A percentile compares a stretch with the other conserved stretches of the same genome.
Evolutionary conservation across 2,113 vertebrate species (phyloP).

Genomic region (Rhinogobius similis): DNA sequence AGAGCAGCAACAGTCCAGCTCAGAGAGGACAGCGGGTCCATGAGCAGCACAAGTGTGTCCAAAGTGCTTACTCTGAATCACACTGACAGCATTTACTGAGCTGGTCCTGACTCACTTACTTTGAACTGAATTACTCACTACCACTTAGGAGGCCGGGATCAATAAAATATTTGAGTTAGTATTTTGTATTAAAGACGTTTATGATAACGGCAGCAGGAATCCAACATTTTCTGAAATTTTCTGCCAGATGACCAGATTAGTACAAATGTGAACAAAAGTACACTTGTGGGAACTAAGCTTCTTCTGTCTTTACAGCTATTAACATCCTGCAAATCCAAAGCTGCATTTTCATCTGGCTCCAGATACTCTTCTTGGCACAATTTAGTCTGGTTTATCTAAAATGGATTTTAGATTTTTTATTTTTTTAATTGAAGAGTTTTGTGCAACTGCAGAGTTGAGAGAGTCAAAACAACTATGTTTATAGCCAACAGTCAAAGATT

Average conservation of each 20-base stretch:
- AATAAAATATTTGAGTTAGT: conserved; percentile 12
- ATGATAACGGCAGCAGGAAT: neutral
- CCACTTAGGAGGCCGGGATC: neutral
- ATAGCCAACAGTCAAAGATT: neutral
- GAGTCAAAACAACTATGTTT: too few relatives aligned
- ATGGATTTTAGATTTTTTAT: too few relatives aligned
- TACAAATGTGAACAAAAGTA: too few relatives aligned
- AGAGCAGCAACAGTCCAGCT: conserved; percentile 22
- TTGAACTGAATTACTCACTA: conserved; percentile 27
- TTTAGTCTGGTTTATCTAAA: too few relatives aligned
- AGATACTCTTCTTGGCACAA: too few relatives aligned
- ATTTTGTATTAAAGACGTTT: conserved; percentile 11
- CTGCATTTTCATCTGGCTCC: too few relatives aligned
- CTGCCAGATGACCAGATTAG: neutral
- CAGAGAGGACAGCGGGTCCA: conserved; percentile 34
- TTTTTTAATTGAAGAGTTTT: too few relatives aligned
- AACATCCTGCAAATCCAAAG: too few relatives aligned
- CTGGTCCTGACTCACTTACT: conserved; percentile 37
- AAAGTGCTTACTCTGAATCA: neutral
- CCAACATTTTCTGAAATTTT: neutral
- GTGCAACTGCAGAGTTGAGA: too few relatives aligned
- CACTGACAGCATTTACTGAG: conserved; percentile 29
- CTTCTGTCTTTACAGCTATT: neutral
- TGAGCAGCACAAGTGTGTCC: conserved; percentile 4
- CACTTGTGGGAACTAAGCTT: neutral